Evolutionary conservation across 2,113 vertebrate species (phyloP), one percentile per base, ranked within the genome.

Genomic region (Malaclemys terrapin): DNA sequence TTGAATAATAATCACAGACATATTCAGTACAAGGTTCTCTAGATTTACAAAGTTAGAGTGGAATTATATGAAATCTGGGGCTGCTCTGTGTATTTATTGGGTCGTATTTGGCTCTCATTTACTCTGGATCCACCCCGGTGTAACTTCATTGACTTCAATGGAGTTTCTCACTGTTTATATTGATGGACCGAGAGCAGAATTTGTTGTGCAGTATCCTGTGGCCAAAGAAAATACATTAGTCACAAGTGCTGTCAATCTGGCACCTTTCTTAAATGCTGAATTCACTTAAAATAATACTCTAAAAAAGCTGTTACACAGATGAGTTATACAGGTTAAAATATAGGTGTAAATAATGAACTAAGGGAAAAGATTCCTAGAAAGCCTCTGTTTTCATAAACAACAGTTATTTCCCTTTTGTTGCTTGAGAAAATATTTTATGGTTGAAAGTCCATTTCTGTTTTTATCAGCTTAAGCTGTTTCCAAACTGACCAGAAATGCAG

Each of bases 231-330:
- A 14, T 12, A 47, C 25, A 47, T 78, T 42, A 78, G 11, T 42
- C 24, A 27, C 10, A 47, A 78, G 12, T 14, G 6, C 42, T 72
- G 31, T 72, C 84, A 92, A 85, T 87, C 96, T 95, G 91, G 59
- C 22, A 19, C 79, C 22, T 88, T 95, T 91, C 87, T 59, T 81
- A 82, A 85, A 2, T 87, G 45, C 54, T 82, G 24, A 81, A 72
- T 38, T 72, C 17, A 38, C n/a, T 72, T 79, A 87, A 93, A 96
- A 84, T 82, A 92, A 31, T 93, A 78, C 92, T 93, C 95, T 75
- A 59, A n/a, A 84, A 79, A 8, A 45, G 11, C 31, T 94, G n/a
- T n/a, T 93, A 42, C 24, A 78, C 72, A 45, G 42, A 38, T 83
- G 54, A 45, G 87, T 89, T 93, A 47, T 65, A 17, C 24, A 93